A percentile compares a stretch with the other conserved stretches of the same genome.
Evolutionary conservation across 2,888 invertebrate species (phyloP).

Genomic region (Conomelus anceps): DNA sequence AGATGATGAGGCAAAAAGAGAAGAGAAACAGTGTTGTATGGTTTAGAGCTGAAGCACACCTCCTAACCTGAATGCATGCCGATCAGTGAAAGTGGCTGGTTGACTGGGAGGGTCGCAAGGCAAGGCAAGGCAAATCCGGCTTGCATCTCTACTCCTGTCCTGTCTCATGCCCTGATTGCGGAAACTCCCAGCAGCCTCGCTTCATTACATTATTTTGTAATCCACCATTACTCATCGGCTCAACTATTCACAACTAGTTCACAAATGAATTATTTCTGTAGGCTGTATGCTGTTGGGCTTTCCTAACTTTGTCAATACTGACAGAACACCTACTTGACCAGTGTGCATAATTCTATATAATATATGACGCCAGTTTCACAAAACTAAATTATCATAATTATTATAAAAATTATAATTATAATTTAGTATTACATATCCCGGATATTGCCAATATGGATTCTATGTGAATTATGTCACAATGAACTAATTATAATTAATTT

Average conservation of each 20-base stretch:
- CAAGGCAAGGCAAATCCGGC: neutral
- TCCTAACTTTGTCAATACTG: neutral
- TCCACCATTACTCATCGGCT: neutral
- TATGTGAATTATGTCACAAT: too few species aligned
- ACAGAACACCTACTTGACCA: too few species aligned
- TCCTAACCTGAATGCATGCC: neutral
- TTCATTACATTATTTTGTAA: neutral
- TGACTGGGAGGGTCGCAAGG: neutral
- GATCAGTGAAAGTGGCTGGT: neutral
- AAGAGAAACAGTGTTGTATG: too few species aligned
- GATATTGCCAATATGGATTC: too few species aligned
- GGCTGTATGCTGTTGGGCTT: neutral
- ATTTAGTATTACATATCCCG: too few species aligned
- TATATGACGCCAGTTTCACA: too few species aligned
- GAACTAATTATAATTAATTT: too few species aligned
- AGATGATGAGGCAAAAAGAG: neutral
- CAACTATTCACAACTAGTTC: neutral
- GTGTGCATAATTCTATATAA: too few species aligned
- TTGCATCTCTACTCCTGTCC: neutral
- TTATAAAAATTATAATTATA: too few species aligned
- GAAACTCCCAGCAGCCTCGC: neutral
- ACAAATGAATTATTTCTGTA: neutral
- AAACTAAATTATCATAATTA: too few species aligned
- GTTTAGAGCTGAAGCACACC: neutral
- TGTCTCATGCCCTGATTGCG: neutral